Conservation (phyloP, 2,888 invertebrate genomes). For the Rhyacophila evoluta region DNA sequence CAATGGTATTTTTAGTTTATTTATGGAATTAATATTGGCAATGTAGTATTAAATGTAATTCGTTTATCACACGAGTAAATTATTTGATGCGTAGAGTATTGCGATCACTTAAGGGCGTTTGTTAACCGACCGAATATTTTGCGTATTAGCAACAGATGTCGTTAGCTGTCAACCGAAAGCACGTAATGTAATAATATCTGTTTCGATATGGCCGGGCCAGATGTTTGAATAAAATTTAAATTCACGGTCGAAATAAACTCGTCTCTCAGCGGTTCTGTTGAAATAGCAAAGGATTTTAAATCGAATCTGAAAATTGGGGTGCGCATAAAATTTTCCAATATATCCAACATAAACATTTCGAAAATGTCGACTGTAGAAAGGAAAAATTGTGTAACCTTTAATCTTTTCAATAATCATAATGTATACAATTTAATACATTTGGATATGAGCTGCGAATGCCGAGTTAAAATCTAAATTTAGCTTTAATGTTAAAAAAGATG, state of each 20-base stretch:
- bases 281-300: not conserved
- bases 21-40: too few relatives aligned
- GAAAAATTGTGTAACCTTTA: too few relatives aligned
- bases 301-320: not conserved
- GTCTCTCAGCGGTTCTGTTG: not conserved
- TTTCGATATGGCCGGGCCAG: constrained; percentile 7
- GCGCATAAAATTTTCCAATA: too few relatives aligned
- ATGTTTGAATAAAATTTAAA: not conserved
- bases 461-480: too few relatives aligned
- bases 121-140: not conserved
- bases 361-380: too few relatives aligned
- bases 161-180: constrained; percentile 1
- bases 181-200: constrained; percentile 7
- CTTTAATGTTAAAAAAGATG: too few relatives aligned
- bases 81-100: not conserved
- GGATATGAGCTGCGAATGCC: too few relatives aligned
- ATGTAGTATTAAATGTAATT: not conserved
- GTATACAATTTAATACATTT: too few relatives aligned
- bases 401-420: too few relatives aligned
- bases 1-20: too few relatives aligned
- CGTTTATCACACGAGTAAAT: not conserved
- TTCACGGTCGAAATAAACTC: not conserved
- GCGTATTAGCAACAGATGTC: constrained; percentile 7
- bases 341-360: too few relatives aligned
- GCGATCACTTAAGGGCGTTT: not conserved